Evolutionary conservation across 92 coral and sea anemone genomes (phyloP), one percentile per base, ranked within the genome.

Genomic region (Phenganax stokvisi): DNA sequence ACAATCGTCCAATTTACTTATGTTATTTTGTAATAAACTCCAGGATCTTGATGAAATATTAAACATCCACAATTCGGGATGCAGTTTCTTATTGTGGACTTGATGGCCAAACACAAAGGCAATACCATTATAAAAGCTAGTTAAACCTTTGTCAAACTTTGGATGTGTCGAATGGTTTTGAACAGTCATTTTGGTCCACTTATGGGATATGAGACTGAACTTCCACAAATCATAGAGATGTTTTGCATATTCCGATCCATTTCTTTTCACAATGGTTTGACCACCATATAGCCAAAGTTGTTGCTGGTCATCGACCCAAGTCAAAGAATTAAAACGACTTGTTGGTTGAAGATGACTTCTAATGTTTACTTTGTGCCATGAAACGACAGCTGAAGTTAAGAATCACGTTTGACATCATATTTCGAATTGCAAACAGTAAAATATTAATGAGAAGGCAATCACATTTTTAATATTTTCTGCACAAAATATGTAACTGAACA

Each of bases 271-370:
- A 51, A 64, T 51, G 4, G 12, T 79, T 12, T 66, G 63, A 27
- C 97, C 97, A 75, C 93, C 96, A 84, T 73, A 93, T 66, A 91
- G 80, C 96, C 96, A 93, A 9, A 93, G 83, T 55, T 72, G 83
- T 30, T 82, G 73, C 66, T 78, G 51, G 79, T 70, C 72, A 57
- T 93, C 94, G 20, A 77, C 72, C 98, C 98, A 93, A 30, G 87
- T 85, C 70, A 89, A 78, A 51, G 88, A 66, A 12, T 90, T 91
- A 76, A 80, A 70, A 29, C 97, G 85, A 25, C 92, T 82, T 9
- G 97, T 93, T 65, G 98, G 98, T 72, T 66, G 86, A 29, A 47
- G 69, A 11, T 56, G 47, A 10, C 57, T 27, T 0, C 67, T 71
- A 3, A 76, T 67, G 44, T 78, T 77, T 16, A 76, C 20, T 69